Evolutionary conservation across 1,140 invertebrate genomes (phyloP), one percentile per base, ranked within the genome.

Genomic region (Cyclargus thomasi): DNA sequence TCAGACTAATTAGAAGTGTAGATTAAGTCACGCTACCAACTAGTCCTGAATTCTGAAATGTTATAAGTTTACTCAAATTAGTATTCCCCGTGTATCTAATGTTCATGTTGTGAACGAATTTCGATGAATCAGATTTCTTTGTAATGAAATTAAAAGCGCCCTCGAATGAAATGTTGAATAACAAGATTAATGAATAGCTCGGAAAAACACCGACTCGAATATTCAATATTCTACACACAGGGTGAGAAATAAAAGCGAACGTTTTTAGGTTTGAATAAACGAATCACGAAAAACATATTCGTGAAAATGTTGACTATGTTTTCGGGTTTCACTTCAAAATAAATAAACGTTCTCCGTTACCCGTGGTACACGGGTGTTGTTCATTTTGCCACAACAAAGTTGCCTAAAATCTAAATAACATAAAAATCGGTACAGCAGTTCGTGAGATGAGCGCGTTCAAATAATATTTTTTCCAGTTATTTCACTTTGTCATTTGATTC

Each of bases 131-230:
- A 47, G 39, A 16, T 47, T 47, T 16, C 39, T 47, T 47, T 47
- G 14, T 47, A 47, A 16, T 47, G 2, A 8, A 47, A 47, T 47
- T 47, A 47, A 47, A 47, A 47, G 39, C 39, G 1, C 39, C 39
- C 39, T 47, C 39, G 39, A 47, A 47, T 47, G 14, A 47, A 47
- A 47, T 47, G 39, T 47, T 47, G 39, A 47, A 47, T 47, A 47
- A 29, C 29, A 29, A 47, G 39, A 47, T 11, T 47, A 14, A 47
- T 47, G 39, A 47, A 47, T 47, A 47, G 39, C 39, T 16, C 39
- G 39, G 39, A 16, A 47, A 47, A 47, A 47, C 39, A 47, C 39
- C 39, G 39, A 47, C 39, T 47, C 39, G 3, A 47, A 47, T 47
- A 47, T 47, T 47, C 39, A 47, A 47, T 47, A 47, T 11, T 16